Conservation (phyloP, 2,113 vertebrate genomes). For the Chauna torquata region DNA sequence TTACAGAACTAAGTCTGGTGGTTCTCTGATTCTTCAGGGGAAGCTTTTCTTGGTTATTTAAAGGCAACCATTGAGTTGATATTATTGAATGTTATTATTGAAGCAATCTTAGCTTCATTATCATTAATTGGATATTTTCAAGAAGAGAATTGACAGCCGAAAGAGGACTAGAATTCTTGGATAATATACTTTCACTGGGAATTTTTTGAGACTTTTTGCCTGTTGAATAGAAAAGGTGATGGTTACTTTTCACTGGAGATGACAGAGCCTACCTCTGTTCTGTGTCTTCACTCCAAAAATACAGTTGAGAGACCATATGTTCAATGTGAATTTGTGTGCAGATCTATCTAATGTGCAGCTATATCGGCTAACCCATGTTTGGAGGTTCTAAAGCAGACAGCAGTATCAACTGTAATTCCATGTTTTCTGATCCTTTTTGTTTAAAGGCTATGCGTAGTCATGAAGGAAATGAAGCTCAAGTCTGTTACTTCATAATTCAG, state of each 20-base stretch:
- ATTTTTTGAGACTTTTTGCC: not conserved
- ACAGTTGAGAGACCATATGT: not conserved
- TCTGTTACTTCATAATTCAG: constrained; percentile 99
- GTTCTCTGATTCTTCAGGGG: not conserved
- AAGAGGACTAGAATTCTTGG: not conserved
- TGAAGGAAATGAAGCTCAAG: constrained; percentile 98
- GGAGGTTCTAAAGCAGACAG: not conserved
- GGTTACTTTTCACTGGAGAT: not conserved
- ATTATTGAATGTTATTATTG: not conserved
- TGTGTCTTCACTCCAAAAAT: not conserved
- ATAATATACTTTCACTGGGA: not conserved
- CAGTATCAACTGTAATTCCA: not conserved
- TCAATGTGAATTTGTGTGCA: not conserved
- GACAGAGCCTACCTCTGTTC: not conserved
- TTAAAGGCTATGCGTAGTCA: constrained; percentile 97
- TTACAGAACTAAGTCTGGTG: not conserved
- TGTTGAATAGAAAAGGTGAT: not conserved
- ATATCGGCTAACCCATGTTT: not conserved
- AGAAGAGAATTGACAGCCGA: not conserved
- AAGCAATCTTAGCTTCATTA: not conserved
- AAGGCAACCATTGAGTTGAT: not conserved
- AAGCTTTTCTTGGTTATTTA: not conserved
- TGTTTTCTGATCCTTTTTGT: not conserved
- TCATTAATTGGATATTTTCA: not conserved
- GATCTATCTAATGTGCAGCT: not conserved